Percentiles rank a stretch among this genome's conserved stretches.
Evolutionary conservation across 1,140 invertebrate genomes (phyloP).

Genomic region (Philaenus spumarius): DNA sequence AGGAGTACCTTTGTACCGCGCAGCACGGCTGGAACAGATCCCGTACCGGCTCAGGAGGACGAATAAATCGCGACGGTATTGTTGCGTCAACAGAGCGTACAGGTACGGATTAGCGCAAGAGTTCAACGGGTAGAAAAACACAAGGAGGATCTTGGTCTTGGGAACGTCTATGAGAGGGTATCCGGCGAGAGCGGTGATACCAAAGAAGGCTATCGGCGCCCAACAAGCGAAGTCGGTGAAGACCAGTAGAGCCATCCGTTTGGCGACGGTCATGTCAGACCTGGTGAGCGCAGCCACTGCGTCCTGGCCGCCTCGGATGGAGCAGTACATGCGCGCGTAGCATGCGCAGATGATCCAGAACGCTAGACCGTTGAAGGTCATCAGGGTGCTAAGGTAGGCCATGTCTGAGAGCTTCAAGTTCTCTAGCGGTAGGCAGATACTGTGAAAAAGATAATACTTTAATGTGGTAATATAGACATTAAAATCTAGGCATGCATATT

Average conservation of each 20-base stretch:
- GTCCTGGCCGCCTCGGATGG: constrained; percentile 38
- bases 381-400: constrained; percentile 44
- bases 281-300: constrained; percentile 47
- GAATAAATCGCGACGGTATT: constrained; percentile 51
- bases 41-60: constrained; percentile 39
- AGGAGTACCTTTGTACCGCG: constrained; percentile 22
- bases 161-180: constrained; percentile 50
- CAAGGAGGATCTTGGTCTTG: constrained; percentile 39
- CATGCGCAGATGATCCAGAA: constrained; percentile 47
- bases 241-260: constrained; percentile 56
- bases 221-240: constrained; percentile 58
- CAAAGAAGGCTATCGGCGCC: constrained; percentile 52
- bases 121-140: constrained; percentile 59
- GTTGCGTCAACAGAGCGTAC: constrained; percentile 56
- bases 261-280: constrained; percentile 59
- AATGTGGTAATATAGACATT: too few species aligned
- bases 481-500: too few species aligned
- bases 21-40: constrained; percentile 25
- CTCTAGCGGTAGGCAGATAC: constrained; percentile 70
- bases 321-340: constrained; percentile 48
- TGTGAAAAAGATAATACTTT: too few species aligned
- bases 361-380: constrained; percentile 45
- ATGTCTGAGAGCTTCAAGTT: constrained; percentile 52
- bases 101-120: constrained; percentile 56
- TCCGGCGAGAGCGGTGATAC: constrained; percentile 51